A percentile compares a stretch with the other conserved stretches of the same genome.
Evolutionary conservation across 35 echinoderm and acorn worm species (phyloP).

Genomic region (Lytechinus variegatus): DNA sequence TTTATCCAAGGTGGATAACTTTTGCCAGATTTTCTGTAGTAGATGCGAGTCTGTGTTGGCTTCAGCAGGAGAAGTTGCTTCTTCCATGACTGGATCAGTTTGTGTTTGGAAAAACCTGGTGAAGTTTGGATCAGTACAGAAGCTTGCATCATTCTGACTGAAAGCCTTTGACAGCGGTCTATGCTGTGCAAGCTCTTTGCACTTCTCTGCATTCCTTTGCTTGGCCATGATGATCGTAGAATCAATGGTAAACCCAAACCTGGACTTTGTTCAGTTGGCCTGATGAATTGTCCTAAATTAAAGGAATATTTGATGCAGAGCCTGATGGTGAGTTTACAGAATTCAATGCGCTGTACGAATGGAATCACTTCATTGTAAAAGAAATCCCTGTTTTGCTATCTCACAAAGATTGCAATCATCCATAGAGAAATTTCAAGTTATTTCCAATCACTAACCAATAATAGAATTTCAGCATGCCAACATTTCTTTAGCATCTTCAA

Average conservation of each 20-base stretch:
- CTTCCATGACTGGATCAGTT: background rate
- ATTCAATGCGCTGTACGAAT: background rate
- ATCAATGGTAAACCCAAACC: background rate
- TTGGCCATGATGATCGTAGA: background rate
- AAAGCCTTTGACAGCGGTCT: constrained; percentile 6
- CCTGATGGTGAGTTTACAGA: background rate
- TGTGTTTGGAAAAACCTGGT: constrained; percentile 17
- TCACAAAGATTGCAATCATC: background rate
- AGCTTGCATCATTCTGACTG: constrained; percentile 35
- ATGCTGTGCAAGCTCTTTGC: background rate
- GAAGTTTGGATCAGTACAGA: constrained; percentile 41
- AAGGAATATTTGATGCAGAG: background rate
- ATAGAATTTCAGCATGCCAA: background rate
- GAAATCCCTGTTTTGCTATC: background rate
- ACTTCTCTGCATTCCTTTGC: background rate
- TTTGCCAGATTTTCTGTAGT: constrained; percentile 45
- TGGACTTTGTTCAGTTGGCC: background rate
- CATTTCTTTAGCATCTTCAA: background rate
- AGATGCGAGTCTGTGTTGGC: constrained; percentile 14
- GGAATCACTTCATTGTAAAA: background rate
- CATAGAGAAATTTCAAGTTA: background rate
- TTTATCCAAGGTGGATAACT: constrained; percentile 35
- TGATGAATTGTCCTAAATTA: background rate
- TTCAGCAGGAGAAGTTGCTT: background rate
- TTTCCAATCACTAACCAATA: background rate